phyloP scores from a whole-genome alignment of 2,888 invertebrate species.

The Pyrgus malvae region DNA sequence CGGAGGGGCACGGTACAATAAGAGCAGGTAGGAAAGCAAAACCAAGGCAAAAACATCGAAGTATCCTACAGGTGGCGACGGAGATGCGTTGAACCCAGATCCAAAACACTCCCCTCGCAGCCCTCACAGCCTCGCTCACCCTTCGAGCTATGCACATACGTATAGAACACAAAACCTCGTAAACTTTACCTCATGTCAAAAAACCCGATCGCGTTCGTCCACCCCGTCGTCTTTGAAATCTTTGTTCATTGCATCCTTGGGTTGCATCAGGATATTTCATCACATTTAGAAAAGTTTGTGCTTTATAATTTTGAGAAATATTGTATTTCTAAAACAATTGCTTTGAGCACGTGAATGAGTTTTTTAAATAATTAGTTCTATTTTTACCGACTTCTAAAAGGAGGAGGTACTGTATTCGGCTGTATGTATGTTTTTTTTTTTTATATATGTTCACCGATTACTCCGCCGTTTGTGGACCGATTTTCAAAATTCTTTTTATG shows the following conservation, averaged over 20 bases:
- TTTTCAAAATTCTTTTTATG: no score
- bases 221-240: slow-evolving; percentile 11
- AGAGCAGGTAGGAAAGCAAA: slow-evolving; percentile 26
- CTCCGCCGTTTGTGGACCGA: no score
- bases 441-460: no score
- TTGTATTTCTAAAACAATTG: neutral
- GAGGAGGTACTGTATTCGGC: no score
- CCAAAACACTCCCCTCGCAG: slow-evolving; percentile 54
- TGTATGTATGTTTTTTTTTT: no score
- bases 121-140: slow-evolving; percentile 35
- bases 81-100: slow-evolving; percentile 62
- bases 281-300: neutral
- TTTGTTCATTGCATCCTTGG: slow-evolving; percentile 9
- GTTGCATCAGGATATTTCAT: slow-evolving; percentile 5
- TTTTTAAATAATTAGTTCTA: no score
- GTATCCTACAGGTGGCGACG: slow-evolving; percentile 51
- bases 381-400: no score
- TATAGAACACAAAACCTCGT: slow-evolving; percentile 8
- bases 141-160: slow-evolving; percentile 10
- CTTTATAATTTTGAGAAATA: no score
- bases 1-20: neutral
- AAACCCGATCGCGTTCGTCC: slow-evolving; percentile 22
- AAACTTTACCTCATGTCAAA: slow-evolving; percentile 21
- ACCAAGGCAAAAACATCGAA: slow-evolving; percentile 14
- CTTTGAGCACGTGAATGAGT: no score